phyloP scores from a whole-genome alignment of 2,113 vertebrate species.

The Oncorhynchus mykiss region DNA sequence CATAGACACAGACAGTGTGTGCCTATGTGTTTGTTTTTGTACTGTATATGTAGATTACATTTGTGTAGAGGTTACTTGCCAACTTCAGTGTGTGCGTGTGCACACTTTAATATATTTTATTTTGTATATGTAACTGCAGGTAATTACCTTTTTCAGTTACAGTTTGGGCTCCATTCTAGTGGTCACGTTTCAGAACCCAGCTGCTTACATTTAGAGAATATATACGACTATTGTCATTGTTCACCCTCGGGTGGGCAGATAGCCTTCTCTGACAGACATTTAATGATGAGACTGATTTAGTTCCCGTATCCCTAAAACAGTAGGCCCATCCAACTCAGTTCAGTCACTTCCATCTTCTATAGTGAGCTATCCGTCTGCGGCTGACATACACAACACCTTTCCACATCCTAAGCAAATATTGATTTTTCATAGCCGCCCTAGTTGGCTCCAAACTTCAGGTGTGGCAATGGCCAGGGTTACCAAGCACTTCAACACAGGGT shows the following conservation, averaged over 20 bases:
- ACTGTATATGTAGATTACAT: background rate
- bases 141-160: background rate
- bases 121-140: background rate
- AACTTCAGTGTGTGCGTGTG: background rate
- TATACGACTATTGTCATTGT: background rate
- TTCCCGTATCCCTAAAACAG: background rate
- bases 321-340: background rate
- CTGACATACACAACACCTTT: background rate
- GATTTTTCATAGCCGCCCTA: background rate
- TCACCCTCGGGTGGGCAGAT: background rate
- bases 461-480: background rate
- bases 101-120: background rate
- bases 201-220: background rate
- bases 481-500: background rate
- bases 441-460: background rate
- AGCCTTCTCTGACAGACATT: background rate
- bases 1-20: background rate
- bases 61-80: background rate
- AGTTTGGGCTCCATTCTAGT: background rate
- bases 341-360: background rate
- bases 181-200: background rate
- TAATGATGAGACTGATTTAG: background rate
- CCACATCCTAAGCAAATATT: background rate
- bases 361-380: background rate
- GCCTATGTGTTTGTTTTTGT: background rate